These are phyloP conservation scores for Drosophila robusta DNA, from an alignment of 2,888 invertebrate genomes.

Conservation along the genomic window DNA sequence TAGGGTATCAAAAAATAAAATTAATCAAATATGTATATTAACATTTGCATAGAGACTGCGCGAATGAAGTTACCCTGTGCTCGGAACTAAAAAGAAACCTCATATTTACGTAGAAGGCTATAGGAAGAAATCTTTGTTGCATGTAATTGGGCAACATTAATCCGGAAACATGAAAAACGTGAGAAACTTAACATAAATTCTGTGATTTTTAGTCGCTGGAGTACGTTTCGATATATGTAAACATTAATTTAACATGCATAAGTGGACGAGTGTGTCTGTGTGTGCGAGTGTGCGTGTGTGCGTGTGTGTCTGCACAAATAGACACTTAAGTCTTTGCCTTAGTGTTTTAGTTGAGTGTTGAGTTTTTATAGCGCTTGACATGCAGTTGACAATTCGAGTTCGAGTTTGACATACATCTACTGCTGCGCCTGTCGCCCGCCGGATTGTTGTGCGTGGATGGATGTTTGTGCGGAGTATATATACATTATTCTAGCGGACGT, in stretches of 20 bases:
- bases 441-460: conserved; percentile 26
- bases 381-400: conserved; percentile 80
- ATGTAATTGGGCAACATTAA: conserved; percentile 67
- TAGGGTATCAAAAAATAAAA: not conserved
- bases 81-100: not conserved
- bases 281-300: conserved; percentile 19
- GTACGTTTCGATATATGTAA: conserved; percentile 39
- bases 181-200: conserved; percentile 80
- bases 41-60: not conserved
- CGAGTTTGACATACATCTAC: conserved; percentile 71
- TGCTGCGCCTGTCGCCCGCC: conserved; percentile 47
- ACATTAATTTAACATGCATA: conserved; percentile 51
- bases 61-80: not conserved
- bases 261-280: conserved; percentile 44
- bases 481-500: conserved; percentile 39
- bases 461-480: conserved; percentile 29
- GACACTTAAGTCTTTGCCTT: conserved; percentile 72
- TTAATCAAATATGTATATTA: too few relatives aligned
- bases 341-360: conserved; percentile 60
- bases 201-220: conserved; percentile 31
- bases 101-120: conserved; percentile 7
- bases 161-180: conserved; percentile 84
- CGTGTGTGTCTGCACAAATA: conserved; percentile 34
- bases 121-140: conserved; percentile 28
- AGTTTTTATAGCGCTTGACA: conserved; percentile 78